Conservation (phyloP, 2,797 vertebrate genomes). For the Schizopygopsis pylzovi region DNA sequence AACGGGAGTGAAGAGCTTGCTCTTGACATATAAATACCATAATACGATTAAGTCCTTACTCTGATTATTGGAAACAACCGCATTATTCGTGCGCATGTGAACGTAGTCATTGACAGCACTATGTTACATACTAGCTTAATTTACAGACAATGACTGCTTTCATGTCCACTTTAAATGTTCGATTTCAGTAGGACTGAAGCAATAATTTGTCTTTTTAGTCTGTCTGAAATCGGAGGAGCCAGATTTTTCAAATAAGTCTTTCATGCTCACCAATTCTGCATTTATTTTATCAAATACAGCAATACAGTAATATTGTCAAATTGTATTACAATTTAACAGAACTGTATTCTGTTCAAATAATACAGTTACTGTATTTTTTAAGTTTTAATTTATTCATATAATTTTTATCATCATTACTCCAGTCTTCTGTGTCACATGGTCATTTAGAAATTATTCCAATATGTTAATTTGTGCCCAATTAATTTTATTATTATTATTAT, state of each 20-base stretch:
- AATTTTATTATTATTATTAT: neutral
- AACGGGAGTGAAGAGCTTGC: too few species aligned
- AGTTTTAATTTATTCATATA: neutral
- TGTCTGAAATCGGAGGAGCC: neutral
- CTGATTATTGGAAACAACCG: too few species aligned
- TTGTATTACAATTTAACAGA: neutral
- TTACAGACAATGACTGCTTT: neutral
- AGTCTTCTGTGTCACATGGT: neutral
- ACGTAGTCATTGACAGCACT: neutral
- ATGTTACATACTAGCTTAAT: neutral
- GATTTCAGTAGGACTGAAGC: neutral
- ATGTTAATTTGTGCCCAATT: neutral
- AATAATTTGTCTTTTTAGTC: neutral
- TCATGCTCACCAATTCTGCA: neutral
- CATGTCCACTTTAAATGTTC: neutral
- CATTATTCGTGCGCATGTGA: too few species aligned
- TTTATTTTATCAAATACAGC: neutral
- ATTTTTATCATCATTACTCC: neutral
- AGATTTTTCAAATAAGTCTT: neutral
- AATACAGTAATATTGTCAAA: neutral
- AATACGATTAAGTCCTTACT: too few species aligned
- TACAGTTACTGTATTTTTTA: neutral
- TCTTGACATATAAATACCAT: too few species aligned
- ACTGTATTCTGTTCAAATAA: neutral
- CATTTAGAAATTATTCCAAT: neutral